These are phyloP conservation scores for Furnarius figulus DNA, from an alignment of 2,113 vertebrate genomes.

Conservation along the genomic window DNA sequence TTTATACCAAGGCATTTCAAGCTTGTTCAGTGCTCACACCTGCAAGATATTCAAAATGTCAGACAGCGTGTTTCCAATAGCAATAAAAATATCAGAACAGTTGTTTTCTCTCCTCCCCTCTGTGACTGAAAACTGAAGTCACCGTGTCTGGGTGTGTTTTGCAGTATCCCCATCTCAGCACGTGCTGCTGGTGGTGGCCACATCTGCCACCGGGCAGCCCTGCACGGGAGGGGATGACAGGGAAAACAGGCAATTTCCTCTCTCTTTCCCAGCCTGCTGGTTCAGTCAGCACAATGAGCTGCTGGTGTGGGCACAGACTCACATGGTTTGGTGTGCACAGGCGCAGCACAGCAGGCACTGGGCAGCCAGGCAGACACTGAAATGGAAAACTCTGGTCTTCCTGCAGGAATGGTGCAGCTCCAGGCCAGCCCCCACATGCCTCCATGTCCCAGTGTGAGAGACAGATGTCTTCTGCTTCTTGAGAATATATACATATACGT, in stretches of 20 bases:
- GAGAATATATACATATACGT: background rate
- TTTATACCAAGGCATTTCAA: background rate
- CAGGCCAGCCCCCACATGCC: accelerated
- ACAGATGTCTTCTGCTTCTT: background rate
- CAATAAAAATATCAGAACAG: background rate
- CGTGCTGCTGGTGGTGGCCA: background rate
- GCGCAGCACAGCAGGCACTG: background rate
- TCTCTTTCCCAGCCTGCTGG: background rate
- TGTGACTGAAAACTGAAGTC: background rate
- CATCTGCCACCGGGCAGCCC: background rate
- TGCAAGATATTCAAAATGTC: background rate
- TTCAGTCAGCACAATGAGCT: background rate
- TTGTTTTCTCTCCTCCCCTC: background rate
- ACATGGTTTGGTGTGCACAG: background rate
- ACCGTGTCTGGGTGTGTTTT: background rate
- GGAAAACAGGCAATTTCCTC: background rate
- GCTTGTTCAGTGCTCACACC: background rate
- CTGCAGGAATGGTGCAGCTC: background rate
- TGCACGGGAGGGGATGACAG: background rate
- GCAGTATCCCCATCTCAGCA: background rate
- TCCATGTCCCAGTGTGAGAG: background rate
- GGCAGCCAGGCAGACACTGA: background rate
- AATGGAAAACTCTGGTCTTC: background rate
- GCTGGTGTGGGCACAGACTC: too few species aligned
- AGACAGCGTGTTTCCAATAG: background rate